Evolutionary conservation across 92 coral and sea anemone genomes (phyloP), one percentile per base, ranked within the genome.

Genomic region (Umimayanthus chanpuru): DNA sequence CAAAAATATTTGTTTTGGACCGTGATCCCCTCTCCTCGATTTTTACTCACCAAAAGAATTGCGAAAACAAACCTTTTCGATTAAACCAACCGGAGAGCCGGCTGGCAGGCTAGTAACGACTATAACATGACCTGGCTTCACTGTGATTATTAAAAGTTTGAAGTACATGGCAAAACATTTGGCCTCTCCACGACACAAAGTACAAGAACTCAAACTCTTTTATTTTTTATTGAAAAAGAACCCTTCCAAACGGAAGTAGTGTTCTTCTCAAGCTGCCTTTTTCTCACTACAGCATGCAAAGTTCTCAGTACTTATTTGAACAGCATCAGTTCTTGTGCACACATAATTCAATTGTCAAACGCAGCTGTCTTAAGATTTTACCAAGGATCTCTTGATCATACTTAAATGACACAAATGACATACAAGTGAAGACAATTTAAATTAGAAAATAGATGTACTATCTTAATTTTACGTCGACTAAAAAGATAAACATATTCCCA

Each of bases 201-300:
- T 43, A 41, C 40, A 68, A 73, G 58, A 14, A 43, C 40, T 70
- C 64, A n/a, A n/a, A n/a, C n/a, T 32, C 39, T 23, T 81, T 36
- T 20, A 36, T 16, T 29, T 82, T 82, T 82, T 82, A 82, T 82
- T 82, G 86, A 82, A 82, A 67, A 68, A 82, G 77, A 82, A 82
- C 65, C 30, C 61, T 70, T 82, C 86, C 40, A 68, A 82, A 68
- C 58, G 50, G 77, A 82, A 82, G 77, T 10, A 66, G 29, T 2
- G 76, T 82, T 82, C 77, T 68, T 70, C 77, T 67, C 73, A 39
- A 82, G 65, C 77, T 49, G 28, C 75, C 30, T 38, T 41, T 15
- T 61, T 7, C 70, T 56, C 9, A 47, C 8, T 79, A 79, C 85
- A 64, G 36, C 41, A 26, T 21, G 7, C 39, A 66, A 55, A 9